These are phyloP conservation scores for Limonius californicus DNA, from an alignment of 1,140 invertebrate genomes.

Conservation along the genomic window DNA sequence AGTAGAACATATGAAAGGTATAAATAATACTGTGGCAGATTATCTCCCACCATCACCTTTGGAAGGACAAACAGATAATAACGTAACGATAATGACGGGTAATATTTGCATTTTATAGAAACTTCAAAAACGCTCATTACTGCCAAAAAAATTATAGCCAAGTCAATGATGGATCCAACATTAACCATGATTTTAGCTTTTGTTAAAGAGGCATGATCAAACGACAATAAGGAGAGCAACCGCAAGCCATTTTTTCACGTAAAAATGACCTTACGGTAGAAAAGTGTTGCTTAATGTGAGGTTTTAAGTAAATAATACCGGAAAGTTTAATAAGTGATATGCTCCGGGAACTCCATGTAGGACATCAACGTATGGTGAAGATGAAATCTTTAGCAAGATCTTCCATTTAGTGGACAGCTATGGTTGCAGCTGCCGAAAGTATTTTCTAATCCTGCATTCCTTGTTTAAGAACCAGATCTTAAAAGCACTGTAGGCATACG, in stretches of 20 bases:
- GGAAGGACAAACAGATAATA: neutral
- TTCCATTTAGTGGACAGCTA: neutral
- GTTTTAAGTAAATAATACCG: neutral
- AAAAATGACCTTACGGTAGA: neutral
- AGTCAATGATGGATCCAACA: too few relatives aligned
- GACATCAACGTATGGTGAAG: neutral
- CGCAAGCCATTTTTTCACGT: neutral
- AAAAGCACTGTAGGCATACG: neutral
- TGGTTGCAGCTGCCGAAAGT: neutral
- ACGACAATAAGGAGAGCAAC: neutral
- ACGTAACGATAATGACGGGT: neutral
- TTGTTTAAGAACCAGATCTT: neutral
- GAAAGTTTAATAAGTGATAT: neutral
- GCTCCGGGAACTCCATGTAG: neutral
- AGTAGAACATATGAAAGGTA: too few relatives aligned
- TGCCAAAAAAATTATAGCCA: neutral
- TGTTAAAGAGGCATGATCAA: neutral
- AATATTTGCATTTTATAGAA: neutral
- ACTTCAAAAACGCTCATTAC: neutral
- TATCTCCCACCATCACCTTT: neutral
- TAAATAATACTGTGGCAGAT: neutral
- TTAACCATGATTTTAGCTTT: neutral
- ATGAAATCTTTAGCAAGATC: neutral
- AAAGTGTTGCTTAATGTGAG: neutral
- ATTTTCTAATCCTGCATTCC: neutral